These are phyloP conservation scores for Cromileptes altivelis DNA, from an alignment of 2,113 vertebrate species.

Conservation along the genomic window DNA sequence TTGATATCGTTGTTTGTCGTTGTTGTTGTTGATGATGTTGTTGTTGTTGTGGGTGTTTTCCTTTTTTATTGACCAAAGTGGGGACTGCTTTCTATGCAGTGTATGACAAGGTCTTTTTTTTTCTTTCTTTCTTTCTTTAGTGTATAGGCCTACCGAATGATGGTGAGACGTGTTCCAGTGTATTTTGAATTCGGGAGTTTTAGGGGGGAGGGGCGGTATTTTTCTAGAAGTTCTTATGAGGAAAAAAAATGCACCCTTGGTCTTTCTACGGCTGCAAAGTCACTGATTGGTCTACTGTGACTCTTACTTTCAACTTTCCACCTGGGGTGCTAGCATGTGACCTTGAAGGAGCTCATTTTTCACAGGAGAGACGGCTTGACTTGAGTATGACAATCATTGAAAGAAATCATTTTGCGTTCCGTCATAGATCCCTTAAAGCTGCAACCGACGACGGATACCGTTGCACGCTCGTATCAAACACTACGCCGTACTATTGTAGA, in stretches of 20 bases:
- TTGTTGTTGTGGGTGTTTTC: conserved; percentile 86
- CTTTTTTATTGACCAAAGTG: conserved; percentile 98
- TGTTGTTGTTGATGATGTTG: conserved; percentile 83
- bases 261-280: conserved; percentile 94
- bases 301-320: conserved; percentile 88
- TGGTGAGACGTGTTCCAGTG: conserved; percentile 88
- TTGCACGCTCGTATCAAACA: conserved; percentile 5
- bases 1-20: conserved; percentile 89
- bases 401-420: conserved; percentile 55
- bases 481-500: conserved; percentile 58
- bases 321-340: conserved; percentile 93
- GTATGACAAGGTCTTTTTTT: conserved; percentile 94
- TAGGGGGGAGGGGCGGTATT: conserved; percentile 79
- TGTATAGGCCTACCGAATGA: conserved; percentile 93
- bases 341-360: conserved; percentile 85
- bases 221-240: conserved; percentile 88
- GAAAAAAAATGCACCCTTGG: conserved; percentile 88
- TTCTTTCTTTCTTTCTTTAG: conserved; percentile 39
- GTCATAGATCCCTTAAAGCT: conserved; percentile 34
- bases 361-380: conserved; percentile 92
- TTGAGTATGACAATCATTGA: conserved; percentile 89
- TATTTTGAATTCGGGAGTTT: conserved; percentile 86
- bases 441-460: background rate
- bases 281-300: conserved; percentile 96
- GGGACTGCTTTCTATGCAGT: conserved; percentile 99